Percentiles rank a stretch among this genome's conserved stretches.
These are phyloP conservation scores for Ascidia mentula DNA, from an alignment of 23 tunicate species.

Conservation along the genomic window DNA sequence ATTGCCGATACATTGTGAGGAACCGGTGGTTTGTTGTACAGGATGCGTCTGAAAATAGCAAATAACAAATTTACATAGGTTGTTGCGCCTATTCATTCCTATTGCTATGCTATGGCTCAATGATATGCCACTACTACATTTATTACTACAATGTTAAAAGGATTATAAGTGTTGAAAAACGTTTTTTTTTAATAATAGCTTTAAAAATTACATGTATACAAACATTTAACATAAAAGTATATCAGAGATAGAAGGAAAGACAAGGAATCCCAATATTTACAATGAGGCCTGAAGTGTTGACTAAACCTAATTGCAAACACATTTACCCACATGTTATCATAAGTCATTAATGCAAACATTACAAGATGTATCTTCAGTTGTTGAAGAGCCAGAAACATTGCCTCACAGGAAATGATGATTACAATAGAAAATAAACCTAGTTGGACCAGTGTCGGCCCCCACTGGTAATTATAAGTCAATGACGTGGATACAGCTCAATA, in stretches of 20 bases:
- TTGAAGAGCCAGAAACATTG: neutral
- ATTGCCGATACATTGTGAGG: conserved; percentile 51
- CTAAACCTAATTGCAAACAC: neutral
- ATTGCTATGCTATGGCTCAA: no score
- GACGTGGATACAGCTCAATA: conserved; percentile 6
- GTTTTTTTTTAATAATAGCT: no score
- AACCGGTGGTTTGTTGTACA: conserved; percentile 71
- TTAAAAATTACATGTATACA: neutral
- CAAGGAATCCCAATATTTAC: no score
- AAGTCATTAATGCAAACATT: neutral
- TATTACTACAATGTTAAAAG: neutral
- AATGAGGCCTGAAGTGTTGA: no score
- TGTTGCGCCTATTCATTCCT: no score
- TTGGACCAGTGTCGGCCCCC: neutral
- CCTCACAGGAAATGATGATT: neutral
- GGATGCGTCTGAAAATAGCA: conserved; percentile 50
- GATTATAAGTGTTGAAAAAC: neutral
- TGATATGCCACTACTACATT: neutral
- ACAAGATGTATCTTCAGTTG: no score
- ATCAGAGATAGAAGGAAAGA: no score
- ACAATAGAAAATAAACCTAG: neutral
- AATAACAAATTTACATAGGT: neutral
- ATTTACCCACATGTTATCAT: neutral
- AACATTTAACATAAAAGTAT: no score
- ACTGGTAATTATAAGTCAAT: neutral